Evolutionary conservation across 2,797 vertebrate genomes (phyloP), one percentile per base, ranked within the genome.

Genomic region (Morus bassanus): DNA sequence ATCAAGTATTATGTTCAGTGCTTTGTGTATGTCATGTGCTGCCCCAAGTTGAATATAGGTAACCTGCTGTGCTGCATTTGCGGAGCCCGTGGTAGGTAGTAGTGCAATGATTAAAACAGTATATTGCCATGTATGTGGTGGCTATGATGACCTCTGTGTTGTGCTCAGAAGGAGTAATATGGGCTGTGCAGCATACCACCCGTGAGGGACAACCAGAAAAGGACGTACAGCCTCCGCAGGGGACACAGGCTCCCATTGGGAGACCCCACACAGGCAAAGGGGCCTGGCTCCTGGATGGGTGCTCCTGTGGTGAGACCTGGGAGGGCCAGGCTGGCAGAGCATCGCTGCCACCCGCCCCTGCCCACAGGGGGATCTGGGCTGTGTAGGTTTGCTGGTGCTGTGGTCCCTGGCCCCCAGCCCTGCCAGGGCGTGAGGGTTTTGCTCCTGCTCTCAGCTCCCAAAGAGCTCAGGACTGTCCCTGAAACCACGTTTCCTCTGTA

Each of bases 311-410:
- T 0, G 8, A 76, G 59, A n/a, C 13, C 31, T 10, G 8, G 17
- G 41, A 30, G 27, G 13, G 46, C 6, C 23, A 28, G 35, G 35
- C 59, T 80, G 74, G 35, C 64, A 68, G 33, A 59, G 25, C 41
- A 31, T 60, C 0, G 0, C 13, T 74, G 46, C 27, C 13, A 31
- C 15, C 35, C 0, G 1, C 33, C 23, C 12, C 79, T 69, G 56
- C 23, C 65, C 0, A 0, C 27, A 45, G 39, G 12, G 24, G 6
- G 8, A 23, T 57, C 51, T 23, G 28, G 9, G 25, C n/a, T 54
- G 12, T 31, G 24, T 65, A 25, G 46, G 35, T 83, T 72, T 72
- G 60, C 43, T 65, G 63, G 18, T 77, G 56, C 75, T 37, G 37
- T n/a, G 61, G 13, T 86, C 37, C 12, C 18, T 88, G 56, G 17